A percentile compares a stretch with the other conserved stretches of the same genome.
Evolutionary conservation across 2,113 vertebrate genomes (phyloP).

Genomic region (Urocitellus parryii): DNA sequence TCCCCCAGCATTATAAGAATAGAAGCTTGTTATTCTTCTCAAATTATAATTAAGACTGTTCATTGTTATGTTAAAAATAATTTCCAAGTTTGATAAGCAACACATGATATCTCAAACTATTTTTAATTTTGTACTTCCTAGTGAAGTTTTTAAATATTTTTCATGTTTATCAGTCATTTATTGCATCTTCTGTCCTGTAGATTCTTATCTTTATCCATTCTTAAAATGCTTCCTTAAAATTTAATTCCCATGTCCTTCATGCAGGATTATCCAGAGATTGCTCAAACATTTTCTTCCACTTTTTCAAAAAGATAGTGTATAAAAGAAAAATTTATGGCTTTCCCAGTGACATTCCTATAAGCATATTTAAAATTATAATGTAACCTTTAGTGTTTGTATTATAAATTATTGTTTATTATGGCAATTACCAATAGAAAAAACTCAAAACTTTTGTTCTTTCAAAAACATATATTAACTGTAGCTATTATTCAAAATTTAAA

Average conservation of each 20-base stretch:
- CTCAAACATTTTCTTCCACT: neutral
- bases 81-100: neutral
- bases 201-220: neutral
- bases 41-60: neutral
- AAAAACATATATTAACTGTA: conserved; percentile 72
- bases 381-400: conserved; percentile 78
- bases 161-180: neutral
- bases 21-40: neutral
- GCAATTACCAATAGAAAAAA: conserved; percentile 81
- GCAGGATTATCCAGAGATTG: neutral
- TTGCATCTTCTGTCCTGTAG: neutral
- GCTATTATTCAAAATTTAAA: conserved; percentile 82
- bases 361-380: conserved; percentile 79
- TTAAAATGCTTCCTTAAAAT: neutral
- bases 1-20: neutral
- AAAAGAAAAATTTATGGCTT: conserved; percentile 29
- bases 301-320: conserved; percentile 33
- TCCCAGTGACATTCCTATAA: conserved; percentile 62
- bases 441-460: conserved; percentile 71
- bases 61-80: conserved; percentile 25
- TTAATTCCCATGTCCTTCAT: neutral
- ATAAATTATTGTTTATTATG: conserved; percentile 75
- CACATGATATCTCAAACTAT: neutral
- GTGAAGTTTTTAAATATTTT: neutral
- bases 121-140: neutral